Base-by-base conservation (phyloP, 1,140 invertebrate species). In the Drosophila kikkawai region DNA sequence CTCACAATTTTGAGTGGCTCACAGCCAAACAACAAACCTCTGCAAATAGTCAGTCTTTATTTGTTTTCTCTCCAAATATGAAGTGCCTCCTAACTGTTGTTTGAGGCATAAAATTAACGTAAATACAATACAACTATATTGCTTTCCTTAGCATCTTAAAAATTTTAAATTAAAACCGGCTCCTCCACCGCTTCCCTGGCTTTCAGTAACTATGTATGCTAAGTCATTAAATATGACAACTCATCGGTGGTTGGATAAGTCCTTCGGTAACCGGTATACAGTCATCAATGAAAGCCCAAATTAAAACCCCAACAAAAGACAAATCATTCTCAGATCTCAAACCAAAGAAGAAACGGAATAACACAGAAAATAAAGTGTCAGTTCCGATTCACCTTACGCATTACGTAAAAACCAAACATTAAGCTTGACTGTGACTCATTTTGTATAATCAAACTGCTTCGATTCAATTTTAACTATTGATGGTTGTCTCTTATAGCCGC, bases 11-110 rank as follows among this genome's bases (percentile, higher is more conserved):
- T 53, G 48, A 70, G 61, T 47, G 39, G 78, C 59, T 65, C 34
- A 45, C 17, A 51, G 67, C 45, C 67, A 68, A 61, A 66, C 58
- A 76, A 63, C 67, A 53, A 48, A 45, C 53, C 42, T 58, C 44
- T 42, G 65, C 77, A 81, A 85, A 84, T 69, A 80, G 44, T 50
- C 48, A 73, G 61, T 77, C 51, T 74, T 84, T 74, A 71, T 86
- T 84, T 84, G 61, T 76, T 70, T 76, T 74, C 32, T 73, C 37
- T 65, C 39, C 36, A 68, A 47, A 63, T 39, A 57, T 53, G 65
- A 65, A 50, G 39, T 82, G 19, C 53, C 37, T 26, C 13, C 19
- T 56, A 82, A 79, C 80, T 69, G 80, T 81, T 67, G 22, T 65
- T 70, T 79, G 19, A 26, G 58, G 44, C 32, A 50, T 37, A 22